Evolutionary conservation across 2,113 vertebrate genomes (phyloP), one percentile per base, ranked within the genome.

Genomic region (Astur gentilis): DNA sequence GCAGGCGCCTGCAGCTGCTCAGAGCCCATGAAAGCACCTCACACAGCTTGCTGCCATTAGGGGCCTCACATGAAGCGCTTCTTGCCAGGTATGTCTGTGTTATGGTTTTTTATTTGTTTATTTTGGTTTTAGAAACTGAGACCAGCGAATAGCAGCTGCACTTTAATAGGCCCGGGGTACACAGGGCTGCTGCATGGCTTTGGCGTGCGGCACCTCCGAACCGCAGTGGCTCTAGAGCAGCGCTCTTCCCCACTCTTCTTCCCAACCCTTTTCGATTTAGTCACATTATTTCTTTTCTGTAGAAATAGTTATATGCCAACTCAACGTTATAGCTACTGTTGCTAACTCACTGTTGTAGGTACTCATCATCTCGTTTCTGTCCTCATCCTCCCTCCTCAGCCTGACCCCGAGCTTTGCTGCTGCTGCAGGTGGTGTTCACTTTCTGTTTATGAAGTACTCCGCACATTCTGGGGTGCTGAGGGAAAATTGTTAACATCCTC

Each of bases 141-240:
- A 19, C 7, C 21, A 45, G 14, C 36, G 34, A 88, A 52, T 10
- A 69, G 34, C 31, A 89, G 10, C 14, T 60, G 18, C 31, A 58
- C 16, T 58, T 69, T 40, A 47, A 34, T 4, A 65, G 27, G 10
- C 16, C 26, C 1, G 0, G n/a, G 10, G 5, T 16, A 13, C 31
- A 14, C 4, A 42, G 13, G 42, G 15, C 6, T 77, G 23, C 25
- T 40, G 12, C 14, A 29, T 0, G 1, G 34, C n/a, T 90, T 81
- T 3, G 1, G 32, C 0, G 0, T 3, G 6, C 0, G 1, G 11
- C 11, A 23, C 36, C 29, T 89, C 40, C 0, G 1, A 44, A 40
- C 4, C 0, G 0, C n/a, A n/a, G 15, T 11, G 25, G 14, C 5
- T 90, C 32, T 32, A 50, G 38, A 71, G 20, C 19, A 75, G 22